These are phyloP conservation scores for Pluvianellus socialis DNA, from an alignment of 2,113 vertebrate genomes.

Conservation along the genomic window DNA sequence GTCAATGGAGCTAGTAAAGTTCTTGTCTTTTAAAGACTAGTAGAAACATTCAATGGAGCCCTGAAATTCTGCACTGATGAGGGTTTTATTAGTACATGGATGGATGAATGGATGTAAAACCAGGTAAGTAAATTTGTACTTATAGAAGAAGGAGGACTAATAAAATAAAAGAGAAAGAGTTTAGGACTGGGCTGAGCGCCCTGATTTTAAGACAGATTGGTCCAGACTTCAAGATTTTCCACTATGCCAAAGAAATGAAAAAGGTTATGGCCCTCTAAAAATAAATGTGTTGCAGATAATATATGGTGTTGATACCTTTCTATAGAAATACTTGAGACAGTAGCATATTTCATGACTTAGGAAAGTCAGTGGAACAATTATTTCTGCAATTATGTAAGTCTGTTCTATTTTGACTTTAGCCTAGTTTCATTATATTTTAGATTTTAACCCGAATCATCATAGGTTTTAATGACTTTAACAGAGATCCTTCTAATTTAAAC, in stretches of 20 bases:
- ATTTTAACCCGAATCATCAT: not conserved
- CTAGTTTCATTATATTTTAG: conserved; percentile 16
- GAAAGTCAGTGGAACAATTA: conserved; percentile 14
- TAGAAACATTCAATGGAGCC: not conserved
- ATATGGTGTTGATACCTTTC: not conserved
- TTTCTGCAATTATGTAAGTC: conserved; percentile 8
- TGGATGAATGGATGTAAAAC: conserved; percentile 1
- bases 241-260: conserved; percentile 20
- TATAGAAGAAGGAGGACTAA: not conserved
- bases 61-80: conserved; percentile 11
- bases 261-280: conserved; percentile 1
- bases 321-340: not conserved
- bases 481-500: conserved; percentile 27
- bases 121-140: not conserved
- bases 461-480: conserved; percentile 46
- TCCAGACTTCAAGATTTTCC: not conserved
- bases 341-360: not conserved
- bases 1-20: conserved; percentile 3
- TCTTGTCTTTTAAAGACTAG: not conserved
- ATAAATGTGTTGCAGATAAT: not conserved
- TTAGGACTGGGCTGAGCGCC: not conserved
- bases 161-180: conserved; percentile 15
- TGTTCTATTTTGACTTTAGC: conserved; percentile 37
- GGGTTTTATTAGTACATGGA: not conserved
- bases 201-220: conserved; percentile 17